Conservation (phyloP, 2,113 vertebrate species). For the Puntigrus tetrazona region DNA sequence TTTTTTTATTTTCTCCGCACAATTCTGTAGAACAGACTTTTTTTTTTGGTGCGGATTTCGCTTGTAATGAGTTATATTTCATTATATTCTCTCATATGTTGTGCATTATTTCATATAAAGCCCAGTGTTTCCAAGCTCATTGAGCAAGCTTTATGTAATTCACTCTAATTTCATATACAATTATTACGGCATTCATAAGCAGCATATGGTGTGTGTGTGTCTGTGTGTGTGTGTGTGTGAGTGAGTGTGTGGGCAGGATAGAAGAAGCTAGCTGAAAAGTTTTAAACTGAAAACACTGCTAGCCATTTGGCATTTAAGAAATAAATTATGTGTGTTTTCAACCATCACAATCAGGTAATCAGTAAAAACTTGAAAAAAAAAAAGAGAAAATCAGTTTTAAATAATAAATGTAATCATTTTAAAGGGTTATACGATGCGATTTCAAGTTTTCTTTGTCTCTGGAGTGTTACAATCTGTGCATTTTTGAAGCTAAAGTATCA, state of each 20-base stretch:
- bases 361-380: not conserved
- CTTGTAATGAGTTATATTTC: constrained; percentile 33
- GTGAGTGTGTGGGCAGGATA: constrained; percentile 15
- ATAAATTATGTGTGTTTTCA: not conserved
- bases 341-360: not conserved
- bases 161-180: constrained; percentile 55
- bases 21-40: not conserved
- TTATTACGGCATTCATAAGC: constrained; percentile 58
- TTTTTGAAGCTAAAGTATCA: no score
- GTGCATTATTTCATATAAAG: constrained; percentile 44
- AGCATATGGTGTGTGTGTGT: constrained; percentile 51
- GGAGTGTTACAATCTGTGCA: no score
- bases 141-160: constrained; percentile 50
- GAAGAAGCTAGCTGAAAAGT: constrained; percentile 33
- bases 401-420: not conserved
- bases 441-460: no score
- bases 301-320: constrained; percentile 19
- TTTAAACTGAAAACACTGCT: constrained; percentile 40
- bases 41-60: not conserved
- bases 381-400: not conserved
- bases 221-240: constrained; percentile 39
- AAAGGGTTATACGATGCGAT: no score
- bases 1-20: not conserved
- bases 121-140: constrained; percentile 45
- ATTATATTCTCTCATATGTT: constrained; percentile 50